Conservation (phyloP, 2,888 invertebrate species). For the Stenodera caucasica region DNA sequence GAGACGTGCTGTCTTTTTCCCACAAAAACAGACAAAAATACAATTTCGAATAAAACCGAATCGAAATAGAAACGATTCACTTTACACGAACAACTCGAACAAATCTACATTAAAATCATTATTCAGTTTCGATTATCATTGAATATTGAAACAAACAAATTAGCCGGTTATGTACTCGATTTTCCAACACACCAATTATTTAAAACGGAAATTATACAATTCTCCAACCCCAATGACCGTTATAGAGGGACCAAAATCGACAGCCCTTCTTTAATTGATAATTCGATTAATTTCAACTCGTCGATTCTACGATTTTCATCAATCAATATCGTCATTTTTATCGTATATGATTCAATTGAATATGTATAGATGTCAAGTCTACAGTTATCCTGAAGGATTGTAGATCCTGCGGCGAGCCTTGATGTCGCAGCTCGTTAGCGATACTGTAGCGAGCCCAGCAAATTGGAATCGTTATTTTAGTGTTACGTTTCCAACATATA, state of each 20-base stretch:
- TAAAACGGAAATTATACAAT: conserved; percentile 48
- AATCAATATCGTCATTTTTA: too few species aligned
- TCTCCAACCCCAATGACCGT: conserved; percentile 24
- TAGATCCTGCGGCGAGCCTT: conserved; percentile 36
- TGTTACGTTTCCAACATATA: conserved; percentile 15
- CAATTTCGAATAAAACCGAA: conserved; percentile 23
- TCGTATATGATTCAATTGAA: too few species aligned
- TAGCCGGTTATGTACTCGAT: conserved; percentile 44
- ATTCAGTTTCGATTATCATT: neutral
- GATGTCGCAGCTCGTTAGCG: conserved; percentile 44
- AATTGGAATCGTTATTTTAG: conserved; percentile 26
- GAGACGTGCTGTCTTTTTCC: conserved; percentile 19
- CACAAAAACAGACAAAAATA: neutral
- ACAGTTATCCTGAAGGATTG: conserved; percentile 34
- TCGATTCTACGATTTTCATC: too few species aligned
- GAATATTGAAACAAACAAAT: conserved; percentile 38
- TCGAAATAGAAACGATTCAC: neutral
- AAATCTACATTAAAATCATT: too few species aligned
- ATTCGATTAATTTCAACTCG: conserved; percentile 17
- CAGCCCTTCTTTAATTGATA: conserved; percentile 33
- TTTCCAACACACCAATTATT: conserved; percentile 40
- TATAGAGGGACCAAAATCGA: conserved; percentile 20
- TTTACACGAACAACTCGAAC: neutral
- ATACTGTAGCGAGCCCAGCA: conserved; percentile 23
- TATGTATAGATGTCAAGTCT: too few species aligned